Evolutionary conservation across 2,888 invertebrate genomes (phyloP).

Genomic region (Cephus rjabovi): DNA sequence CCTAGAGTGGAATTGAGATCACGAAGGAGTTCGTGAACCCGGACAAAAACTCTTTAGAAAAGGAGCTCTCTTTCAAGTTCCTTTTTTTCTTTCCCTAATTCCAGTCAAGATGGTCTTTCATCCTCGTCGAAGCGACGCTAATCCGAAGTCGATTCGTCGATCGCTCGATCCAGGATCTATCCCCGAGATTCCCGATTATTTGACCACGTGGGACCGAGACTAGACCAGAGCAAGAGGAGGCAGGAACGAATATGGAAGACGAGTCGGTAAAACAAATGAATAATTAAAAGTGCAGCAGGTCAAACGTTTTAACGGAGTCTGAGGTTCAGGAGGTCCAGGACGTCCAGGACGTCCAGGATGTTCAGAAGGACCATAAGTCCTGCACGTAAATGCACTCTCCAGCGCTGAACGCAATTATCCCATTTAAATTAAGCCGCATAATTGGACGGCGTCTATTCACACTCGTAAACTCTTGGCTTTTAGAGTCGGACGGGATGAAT

Average conservation of each 20-base stretch:
- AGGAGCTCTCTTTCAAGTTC: background rate
- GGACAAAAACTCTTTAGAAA: background rate
- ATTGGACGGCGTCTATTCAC: conserved; percentile 65
- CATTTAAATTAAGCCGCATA: conserved; percentile 65
- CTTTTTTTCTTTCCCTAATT: background rate
- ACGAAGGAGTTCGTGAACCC: conserved; percentile 3
- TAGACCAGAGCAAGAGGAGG: background rate
- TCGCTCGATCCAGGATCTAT: background rate
- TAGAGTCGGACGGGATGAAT: conserved; percentile 24
- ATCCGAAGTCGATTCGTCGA: background rate
- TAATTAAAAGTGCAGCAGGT: conserved; percentile 11
- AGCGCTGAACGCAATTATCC: conserved; percentile 59
- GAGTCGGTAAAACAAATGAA: background rate
- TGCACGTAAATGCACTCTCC: conserved; percentile 23
- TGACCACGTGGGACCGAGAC: background rate
- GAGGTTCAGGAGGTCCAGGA: conserved; percentile 35
- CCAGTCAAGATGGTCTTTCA: background rate
- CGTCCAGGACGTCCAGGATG: conserved; percentile 35
- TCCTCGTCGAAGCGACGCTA: background rate
- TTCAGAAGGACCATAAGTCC: background rate
- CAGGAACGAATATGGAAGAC: background rate
- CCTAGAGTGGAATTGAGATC: background rate
- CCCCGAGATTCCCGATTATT: background rate
- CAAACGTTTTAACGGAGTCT: background rate
- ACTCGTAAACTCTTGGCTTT: conserved; percentile 56